phyloP scores from a whole-genome alignment of 2,888 invertebrate genomes.

The Lycocerus yunnanus region DNA sequence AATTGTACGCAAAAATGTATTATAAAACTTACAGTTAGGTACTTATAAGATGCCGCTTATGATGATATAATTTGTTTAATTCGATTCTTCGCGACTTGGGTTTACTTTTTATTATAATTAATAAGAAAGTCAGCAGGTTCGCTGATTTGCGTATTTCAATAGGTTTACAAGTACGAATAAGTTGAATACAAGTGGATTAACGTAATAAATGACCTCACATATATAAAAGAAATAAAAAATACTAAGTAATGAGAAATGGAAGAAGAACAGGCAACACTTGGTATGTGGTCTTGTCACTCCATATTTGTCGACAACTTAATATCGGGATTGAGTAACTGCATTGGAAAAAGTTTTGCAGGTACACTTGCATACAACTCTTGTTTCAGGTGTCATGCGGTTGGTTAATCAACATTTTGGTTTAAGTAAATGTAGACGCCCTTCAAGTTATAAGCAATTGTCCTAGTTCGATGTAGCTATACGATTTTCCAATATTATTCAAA shows the following conservation, averaged over 20 bases:
- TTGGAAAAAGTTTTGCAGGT: conserved; percentile 3
- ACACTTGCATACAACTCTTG: conserved; percentile 12
- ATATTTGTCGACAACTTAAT: conserved; percentile 19
- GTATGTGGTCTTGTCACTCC: conserved; percentile 18
- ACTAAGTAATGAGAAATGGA: background rate
- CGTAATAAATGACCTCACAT: background rate
- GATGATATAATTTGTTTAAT: background rate
- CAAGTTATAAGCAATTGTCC: conserved; percentile 3
- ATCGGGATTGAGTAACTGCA: conserved; percentile 9
- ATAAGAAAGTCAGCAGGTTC: background rate
- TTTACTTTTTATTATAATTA: background rate
- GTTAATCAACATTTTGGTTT: conserved; percentile 11
- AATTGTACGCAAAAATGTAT: background rate
- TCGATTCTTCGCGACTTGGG: background rate
- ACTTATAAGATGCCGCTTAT: background rate
- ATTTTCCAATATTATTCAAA: conserved; percentile 5
- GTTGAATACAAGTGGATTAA: background rate
- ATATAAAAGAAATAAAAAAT: background rate
- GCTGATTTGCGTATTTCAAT: background rate
- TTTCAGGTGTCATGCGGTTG: conserved; percentile 11
- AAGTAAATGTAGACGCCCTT: conserved; percentile 15
- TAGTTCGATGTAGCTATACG: background rate
- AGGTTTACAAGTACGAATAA: background rate
- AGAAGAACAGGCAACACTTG: conserved; percentile 4
- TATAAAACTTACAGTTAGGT: background rate